A percentile compares a stretch with the other conserved stretches of the same genome.
Evolutionary conservation across 2,888 invertebrate species (phyloP).

Genomic region (Eupithecia tripunctaria): DNA sequence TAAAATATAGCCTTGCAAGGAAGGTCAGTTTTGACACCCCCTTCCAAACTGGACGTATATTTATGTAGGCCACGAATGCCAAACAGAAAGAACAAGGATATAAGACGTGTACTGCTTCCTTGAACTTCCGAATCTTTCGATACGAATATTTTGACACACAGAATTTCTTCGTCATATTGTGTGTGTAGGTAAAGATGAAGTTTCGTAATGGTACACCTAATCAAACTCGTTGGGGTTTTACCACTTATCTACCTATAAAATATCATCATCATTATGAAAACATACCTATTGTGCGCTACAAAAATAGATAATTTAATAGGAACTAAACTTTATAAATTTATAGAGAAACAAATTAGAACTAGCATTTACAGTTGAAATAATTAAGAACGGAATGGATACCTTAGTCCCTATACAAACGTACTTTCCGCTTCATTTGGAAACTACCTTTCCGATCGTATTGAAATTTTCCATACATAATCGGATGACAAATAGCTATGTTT

Average conservation of each 20-base stretch:
- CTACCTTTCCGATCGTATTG: no score
- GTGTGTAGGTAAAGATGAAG: no score
- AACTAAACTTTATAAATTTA: no score
- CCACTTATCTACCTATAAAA: background rate
- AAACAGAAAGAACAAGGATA: constrained; percentile 29
- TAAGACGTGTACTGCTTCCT: constrained; percentile 21
- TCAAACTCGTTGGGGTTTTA: background rate
- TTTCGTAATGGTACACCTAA: background rate
- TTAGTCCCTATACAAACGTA: no score
- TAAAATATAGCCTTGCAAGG: constrained; percentile 45
- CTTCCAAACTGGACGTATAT: constrained; percentile 42
- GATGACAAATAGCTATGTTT: no score
- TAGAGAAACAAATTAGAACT: no score
- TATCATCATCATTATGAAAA: background rate
- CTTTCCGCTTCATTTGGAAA: no score
- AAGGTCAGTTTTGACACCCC: constrained; percentile 43
- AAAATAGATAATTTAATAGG: background rate
- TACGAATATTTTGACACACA: background rate
- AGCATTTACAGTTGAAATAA: no score
- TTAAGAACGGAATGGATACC: no score
- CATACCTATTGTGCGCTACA: background rate
- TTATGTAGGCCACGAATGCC: constrained; percentile 46
- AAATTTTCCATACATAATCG: no score
- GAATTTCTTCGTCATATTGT: background rate
- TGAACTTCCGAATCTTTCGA: constrained; percentile 23